A percentile compares a stretch with the other conserved stretches of the same genome.
Evolutionary conservation across 2,888 invertebrate species (phyloP).

Genomic region (Pyrrhia umbra): DNA sequence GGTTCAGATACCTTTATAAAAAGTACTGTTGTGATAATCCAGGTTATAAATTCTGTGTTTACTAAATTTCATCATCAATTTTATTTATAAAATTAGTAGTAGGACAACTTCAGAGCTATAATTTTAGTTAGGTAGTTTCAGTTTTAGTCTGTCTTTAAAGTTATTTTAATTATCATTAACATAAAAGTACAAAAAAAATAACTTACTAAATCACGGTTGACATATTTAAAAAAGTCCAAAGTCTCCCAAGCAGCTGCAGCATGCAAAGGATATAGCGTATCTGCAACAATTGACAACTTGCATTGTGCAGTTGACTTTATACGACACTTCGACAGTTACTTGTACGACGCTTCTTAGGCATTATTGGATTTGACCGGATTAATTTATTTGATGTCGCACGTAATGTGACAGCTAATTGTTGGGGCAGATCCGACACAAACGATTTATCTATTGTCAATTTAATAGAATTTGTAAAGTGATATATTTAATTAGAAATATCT

Average conservation of each 20-base stretch:
- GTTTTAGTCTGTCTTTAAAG: too few relatives aligned
- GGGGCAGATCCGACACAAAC: constrained; percentile 40
- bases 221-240: background rate
- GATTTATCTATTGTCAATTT: constrained; percentile 28
- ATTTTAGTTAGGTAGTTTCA: too few relatives aligned
- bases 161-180: too few relatives aligned
- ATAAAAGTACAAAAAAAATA: background rate
- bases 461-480: constrained; percentile 14
- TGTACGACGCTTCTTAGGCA: constrained; percentile 44
- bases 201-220: background rate
- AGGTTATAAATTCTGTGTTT: too few relatives aligned
- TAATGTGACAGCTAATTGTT: constrained; percentile 55
- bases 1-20: too few relatives aligned
- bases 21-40: too few relatives aligned
- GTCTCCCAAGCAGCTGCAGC: constrained; percentile 18
- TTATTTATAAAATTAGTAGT: too few relatives aligned
- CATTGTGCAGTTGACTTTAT: constrained; percentile 56
- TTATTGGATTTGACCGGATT: constrained; percentile 60
- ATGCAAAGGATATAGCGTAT: constrained; percentile 49
- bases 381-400: constrained; percentile 58
- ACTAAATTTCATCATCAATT: too few relatives aligned
- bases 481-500: constrained; percentile 24
- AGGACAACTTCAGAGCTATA: too few relatives aligned
- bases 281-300: constrained; percentile 49
- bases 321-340: constrained; percentile 48